Base-by-base conservation (phyloP, 2,888 invertebrate genomes). In the Sphecodes monilicornis region DNA sequence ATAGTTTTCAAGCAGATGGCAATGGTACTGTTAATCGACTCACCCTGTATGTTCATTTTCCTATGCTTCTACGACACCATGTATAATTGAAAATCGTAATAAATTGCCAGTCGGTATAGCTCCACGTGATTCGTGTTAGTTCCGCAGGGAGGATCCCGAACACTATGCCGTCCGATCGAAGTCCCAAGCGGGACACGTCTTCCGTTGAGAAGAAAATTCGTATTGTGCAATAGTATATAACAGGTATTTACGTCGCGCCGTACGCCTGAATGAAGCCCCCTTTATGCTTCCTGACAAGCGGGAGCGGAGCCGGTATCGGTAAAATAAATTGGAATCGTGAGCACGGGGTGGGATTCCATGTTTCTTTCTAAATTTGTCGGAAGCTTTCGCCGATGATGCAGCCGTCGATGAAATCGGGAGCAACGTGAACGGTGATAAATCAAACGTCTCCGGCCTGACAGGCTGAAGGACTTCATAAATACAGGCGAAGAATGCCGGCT, bases 291-390 rank as follows among this genome's bases (percentile, higher is more conserved):
- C 74, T 70, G 82, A 80, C 81, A 81, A 60, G 50, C 70, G 39
- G n/a, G 50, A 60, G 64, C 16, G 60, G 70, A 69, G 57, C 57
- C 57, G 26, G 68, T 80, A 74, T 74, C 82, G 82, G 46, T 26
- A 46, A 76, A 72, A 73, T 73, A 82, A 82, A 84, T 76, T 84
- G 83, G 83, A 84, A 83, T 82, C 68, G 76, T 50, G 72, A 76
- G 57, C 72, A 3, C 29, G 29, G 64, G 32, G 64, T 16, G 57
- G 46, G 66, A 57, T 66, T 29, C 68, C 72, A 68, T 82, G 71
- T 82, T 83, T 82, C 83, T 72, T 72, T 83, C 83, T 54, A 81
- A 81, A 82, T 83, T 76, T 76, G 57, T n/a, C 76, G 72, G 72
- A 83, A 76, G 68, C 76, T 60, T 36, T 54, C 54, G 36, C 32